phyloP scores from a whole-genome alignment of 1,140 invertebrate genomes.

The Drosophila seguyi region DNA sequence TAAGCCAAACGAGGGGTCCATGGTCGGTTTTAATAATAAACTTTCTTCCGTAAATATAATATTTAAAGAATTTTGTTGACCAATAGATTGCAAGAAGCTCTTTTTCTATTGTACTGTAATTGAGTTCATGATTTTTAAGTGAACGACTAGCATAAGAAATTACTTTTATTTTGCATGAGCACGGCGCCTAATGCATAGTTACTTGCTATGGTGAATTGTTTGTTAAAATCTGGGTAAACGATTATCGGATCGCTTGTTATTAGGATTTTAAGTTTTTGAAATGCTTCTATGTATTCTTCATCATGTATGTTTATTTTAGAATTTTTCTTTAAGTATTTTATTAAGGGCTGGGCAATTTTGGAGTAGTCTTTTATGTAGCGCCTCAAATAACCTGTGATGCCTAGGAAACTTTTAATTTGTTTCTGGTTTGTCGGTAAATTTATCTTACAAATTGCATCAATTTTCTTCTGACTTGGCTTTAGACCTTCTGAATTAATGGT shows the following conservation, averaged over 20 bases:
- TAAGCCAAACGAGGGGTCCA: too few relatives aligned
- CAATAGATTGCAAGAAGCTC: too few relatives aligned
- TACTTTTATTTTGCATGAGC: constrained; percentile 14
- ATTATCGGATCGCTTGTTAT: constrained; percentile 5
- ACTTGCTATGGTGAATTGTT: constrained; percentile 23
- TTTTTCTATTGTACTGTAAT: too few relatives aligned
- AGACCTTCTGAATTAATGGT: too few relatives aligned
- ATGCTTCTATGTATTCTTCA: constrained; percentile 5
- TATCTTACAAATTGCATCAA: not conserved
- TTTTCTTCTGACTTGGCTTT: too few relatives aligned
- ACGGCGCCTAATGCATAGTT: constrained; percentile 10
- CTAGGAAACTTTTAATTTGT: constrained; percentile 40
- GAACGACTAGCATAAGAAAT: too few relatives aligned
- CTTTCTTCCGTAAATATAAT: too few relatives aligned
- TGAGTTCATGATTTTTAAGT: too few relatives aligned
- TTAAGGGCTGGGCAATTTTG: constrained; percentile 5
- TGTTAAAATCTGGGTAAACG: constrained; percentile 22
- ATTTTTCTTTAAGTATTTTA: constrained; percentile 46
- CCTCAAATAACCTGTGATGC: constrained; percentile 35
- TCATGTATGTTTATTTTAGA: constrained; percentile 23
- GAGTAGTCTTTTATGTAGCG: constrained; percentile 49
- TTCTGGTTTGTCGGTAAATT: constrained; percentile 26
- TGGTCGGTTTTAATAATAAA: too few relatives aligned
- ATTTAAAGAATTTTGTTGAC: too few relatives aligned
- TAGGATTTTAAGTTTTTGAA: constrained; percentile 5